A percentile compares a stretch with the other conserved stretches of the same genome.
Conservation (phyloP, 1,140 invertebrate species). For the Calephelis nemesis region DNA sequence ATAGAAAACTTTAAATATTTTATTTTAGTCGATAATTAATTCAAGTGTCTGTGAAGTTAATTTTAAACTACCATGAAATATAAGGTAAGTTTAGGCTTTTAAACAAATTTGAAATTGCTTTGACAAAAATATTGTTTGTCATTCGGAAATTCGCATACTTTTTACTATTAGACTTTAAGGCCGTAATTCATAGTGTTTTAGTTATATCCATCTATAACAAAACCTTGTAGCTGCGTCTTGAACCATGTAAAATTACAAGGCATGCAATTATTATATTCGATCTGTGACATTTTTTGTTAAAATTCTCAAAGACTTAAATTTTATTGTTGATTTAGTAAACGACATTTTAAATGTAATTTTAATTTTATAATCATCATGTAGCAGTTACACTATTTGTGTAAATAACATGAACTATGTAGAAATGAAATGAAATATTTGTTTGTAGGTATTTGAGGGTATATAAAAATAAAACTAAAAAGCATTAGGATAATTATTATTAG, state of each 20-base stretch:
- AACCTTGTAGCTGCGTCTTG: conserved; percentile 33
- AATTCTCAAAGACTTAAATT: not conserved
- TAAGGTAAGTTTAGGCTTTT: conserved; percentile 50
- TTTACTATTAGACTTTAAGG: not conserved
- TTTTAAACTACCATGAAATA: conserved; percentile 45
- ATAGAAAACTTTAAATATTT: not conserved
- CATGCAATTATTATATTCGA: conserved; percentile 10
- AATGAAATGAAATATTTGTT: too few relatives aligned
- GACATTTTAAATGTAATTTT: not conserved
- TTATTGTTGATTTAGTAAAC: not conserved
- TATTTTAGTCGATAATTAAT: conserved; percentile 4
- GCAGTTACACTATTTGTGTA: too few relatives aligned
- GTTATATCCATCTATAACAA: conserved; percentile 1
- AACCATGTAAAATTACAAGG: conserved; percentile 31
- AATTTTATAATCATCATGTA: too few relatives aligned
- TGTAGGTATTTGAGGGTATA: too few relatives aligned
- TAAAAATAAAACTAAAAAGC: too few relatives aligned
- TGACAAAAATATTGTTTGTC: conserved; percentile 6
- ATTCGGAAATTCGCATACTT: not conserved
- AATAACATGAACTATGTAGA: too few relatives aligned
- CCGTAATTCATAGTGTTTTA: not conserved
- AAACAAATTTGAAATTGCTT: conserved; percentile 5
- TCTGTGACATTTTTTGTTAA: conserved; percentile 5
- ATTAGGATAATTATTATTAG: too few relatives aligned
- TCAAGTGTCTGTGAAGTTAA: conserved; percentile 35